Conservation (phyloP, 2,113 vertebrate species). For the Eurypyga helias region DNA sequence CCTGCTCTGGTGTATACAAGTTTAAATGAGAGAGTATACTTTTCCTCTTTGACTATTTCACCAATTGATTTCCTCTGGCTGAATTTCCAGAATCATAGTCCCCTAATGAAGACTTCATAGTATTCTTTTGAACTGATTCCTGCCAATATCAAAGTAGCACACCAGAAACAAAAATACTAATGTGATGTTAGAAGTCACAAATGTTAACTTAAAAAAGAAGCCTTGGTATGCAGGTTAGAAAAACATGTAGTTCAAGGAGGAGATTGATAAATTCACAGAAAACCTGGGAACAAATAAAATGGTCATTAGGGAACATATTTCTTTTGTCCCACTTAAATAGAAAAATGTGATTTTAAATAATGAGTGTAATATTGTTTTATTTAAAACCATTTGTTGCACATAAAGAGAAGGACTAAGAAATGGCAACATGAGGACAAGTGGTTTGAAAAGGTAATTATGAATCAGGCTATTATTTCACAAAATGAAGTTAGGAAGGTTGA, state of each 20-base stretch:
- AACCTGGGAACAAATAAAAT: conserved; percentile 4
- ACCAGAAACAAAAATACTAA: conserved; percentile 59
- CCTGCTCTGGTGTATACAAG: background rate
- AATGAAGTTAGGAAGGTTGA: background rate
- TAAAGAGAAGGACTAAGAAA: background rate
- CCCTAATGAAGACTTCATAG: conserved; percentile 56
- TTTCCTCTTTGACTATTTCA: conserved; percentile 38
- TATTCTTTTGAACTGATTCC: conserved; percentile 57
- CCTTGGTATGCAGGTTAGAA: conserved; percentile 27
- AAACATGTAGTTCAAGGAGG: conserved; percentile 6
- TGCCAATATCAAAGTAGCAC: conserved; percentile 64
- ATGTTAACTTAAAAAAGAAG: conserved; percentile 41
- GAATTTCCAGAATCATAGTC: conserved; percentile 47
- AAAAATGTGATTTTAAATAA: conserved; percentile 13
- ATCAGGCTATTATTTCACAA: background rate
- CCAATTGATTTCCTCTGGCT: conserved; percentile 42
- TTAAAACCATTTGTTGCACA: conserved; percentile 33
- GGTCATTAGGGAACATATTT: background rate
- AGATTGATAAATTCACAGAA: background rate
- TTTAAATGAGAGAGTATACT: conserved; percentile 3
- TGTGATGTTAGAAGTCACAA: conserved; percentile 21
- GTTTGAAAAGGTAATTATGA: background rate
- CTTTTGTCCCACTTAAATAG: background rate
- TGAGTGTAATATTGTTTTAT: background rate
- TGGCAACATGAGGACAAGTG: background rate